Evolutionary conservation across 2,888 invertebrate genomes (phyloP).

Genomic region (Lithophane socia): DNA sequence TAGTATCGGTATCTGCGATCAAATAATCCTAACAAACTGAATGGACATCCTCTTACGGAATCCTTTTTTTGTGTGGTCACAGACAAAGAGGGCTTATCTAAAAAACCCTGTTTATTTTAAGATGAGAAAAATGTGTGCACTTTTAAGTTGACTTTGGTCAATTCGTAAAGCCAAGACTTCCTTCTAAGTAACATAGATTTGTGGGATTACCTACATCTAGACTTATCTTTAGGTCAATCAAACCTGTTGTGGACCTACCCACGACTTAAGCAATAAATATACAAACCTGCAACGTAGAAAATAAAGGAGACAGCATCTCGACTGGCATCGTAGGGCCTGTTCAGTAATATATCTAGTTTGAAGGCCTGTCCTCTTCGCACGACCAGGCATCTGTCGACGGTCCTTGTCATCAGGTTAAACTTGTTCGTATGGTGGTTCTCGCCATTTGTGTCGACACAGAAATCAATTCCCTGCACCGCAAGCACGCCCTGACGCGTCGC

Average conservation of each 20-base stretch:
- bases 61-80: slow-evolving; percentile 27
- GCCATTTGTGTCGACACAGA: slow-evolving; percentile 94
- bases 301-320: slow-evolving; percentile 96
- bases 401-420: slow-evolving; percentile 93
- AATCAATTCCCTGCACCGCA: slow-evolving; percentile 93
- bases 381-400: slow-evolving; percentile 92
- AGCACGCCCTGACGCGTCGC: slow-evolving; percentile 91
- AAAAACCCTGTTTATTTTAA: slow-evolving; percentile 7
- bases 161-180: slow-evolving; percentile 9
- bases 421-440: slow-evolving; percentile 94
- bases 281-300: slow-evolving; percentile 93
- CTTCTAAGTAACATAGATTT: slow-evolving; percentile 3
- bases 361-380: slow-evolving; percentile 96
- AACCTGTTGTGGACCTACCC: background rate
- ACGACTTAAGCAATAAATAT: background rate
- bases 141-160: slow-evolving; percentile 1
- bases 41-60: slow-evolving; percentile 13
- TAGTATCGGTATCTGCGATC: slow-evolving; percentile 32
- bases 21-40: slow-evolving; percentile 3
- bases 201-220: background rate
- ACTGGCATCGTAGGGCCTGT: slow-evolving; percentile 93
- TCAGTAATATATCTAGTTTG: slow-evolving; percentile 93
- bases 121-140: slow-evolving; percentile 1
- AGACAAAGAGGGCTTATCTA: slow-evolving; percentile 26
- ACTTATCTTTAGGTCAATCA: background rate